These are phyloP conservation scores for Grus americana DNA, from an alignment of 2,113 vertebrate species.

Conservation along the genomic window DNA sequence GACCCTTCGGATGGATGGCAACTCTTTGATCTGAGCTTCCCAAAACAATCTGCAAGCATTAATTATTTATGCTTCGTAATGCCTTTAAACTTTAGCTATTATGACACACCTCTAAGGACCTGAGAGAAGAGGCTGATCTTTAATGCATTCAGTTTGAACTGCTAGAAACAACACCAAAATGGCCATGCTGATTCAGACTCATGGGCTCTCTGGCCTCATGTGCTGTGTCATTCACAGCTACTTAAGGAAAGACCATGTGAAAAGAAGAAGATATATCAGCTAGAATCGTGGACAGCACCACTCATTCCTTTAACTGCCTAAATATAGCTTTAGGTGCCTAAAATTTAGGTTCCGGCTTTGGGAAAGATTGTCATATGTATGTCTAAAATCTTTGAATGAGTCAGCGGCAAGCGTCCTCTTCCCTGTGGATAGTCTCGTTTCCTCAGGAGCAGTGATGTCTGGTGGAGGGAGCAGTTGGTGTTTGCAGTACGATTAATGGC, in stretches of 20 bases:
- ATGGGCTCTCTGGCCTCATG: not conserved
- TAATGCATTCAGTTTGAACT: not conserved
- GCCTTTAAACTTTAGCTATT: not conserved
- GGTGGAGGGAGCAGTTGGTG: not conserved
- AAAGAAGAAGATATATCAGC: not conserved
- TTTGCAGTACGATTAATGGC: not conserved
- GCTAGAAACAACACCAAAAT: not conserved
- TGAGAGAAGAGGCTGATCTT: not conserved
- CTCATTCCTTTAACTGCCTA: not conserved
- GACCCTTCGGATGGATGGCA: not conserved
- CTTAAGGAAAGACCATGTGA: not conserved
- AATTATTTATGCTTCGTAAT: not conserved
- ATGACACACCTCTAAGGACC: not conserved
- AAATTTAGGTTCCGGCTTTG: not conserved
- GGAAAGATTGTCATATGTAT: not conserved
- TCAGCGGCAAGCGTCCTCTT: not conserved
- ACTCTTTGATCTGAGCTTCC: not conserved
- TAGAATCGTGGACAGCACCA: not conserved
- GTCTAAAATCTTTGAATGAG: not conserved
- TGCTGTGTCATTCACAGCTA: not conserved
- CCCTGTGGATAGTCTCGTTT: accelerated
- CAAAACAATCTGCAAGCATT: not conserved
- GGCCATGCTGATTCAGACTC: not conserved
- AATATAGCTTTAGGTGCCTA: not conserved
- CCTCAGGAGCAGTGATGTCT: not conserved